Percentiles rank a stretch among this genome's conserved stretches.
phyloP scores from a whole-genome alignment of 2,888 invertebrate genomes.

The Nipponacmea schrenckii region DNA sequence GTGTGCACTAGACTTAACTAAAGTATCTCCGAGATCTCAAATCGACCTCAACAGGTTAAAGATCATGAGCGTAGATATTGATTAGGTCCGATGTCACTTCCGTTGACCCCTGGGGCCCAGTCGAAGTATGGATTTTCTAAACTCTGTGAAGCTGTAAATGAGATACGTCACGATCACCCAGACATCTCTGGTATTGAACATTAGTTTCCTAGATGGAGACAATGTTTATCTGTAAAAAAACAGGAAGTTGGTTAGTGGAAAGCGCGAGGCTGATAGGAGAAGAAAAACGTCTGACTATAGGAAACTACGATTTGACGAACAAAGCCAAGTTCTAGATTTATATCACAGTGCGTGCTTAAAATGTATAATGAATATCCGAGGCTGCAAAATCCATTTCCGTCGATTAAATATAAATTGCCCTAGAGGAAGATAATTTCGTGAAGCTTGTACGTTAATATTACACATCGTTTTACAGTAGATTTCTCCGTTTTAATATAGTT shows the following conservation, averaged over 20 bases:
- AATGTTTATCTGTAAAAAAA: not conserved
- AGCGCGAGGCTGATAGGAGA: not conserved
- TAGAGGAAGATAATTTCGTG: not conserved
- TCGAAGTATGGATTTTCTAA: conserved; percentile 6
- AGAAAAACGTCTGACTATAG: not conserved
- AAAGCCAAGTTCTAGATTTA: conserved; percentile 3
- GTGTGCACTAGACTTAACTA: no score
- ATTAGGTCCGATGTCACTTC: conserved; percentile 2
- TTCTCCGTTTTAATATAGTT: no score
- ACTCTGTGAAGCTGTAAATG: not conserved
- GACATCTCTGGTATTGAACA: not conserved
- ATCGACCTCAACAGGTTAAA: not conserved
- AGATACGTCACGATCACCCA: conserved; percentile 1
- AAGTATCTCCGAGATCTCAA: not conserved
- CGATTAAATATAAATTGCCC: conserved; percentile 8
- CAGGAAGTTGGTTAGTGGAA: not conserved
- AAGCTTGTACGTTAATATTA: conserved; percentile 1
- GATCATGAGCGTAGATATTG: conserved; percentile 4
- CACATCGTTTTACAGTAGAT: no score
- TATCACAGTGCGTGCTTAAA: conserved; percentile 7
- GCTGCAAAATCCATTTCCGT: conserved; percentile 8
- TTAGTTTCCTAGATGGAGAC: not conserved
- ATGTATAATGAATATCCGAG: conserved; percentile 9
- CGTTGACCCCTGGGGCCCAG: conserved; percentile 7
- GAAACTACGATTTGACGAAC: conserved; percentile 2